Evolutionary conservation across 2,888 invertebrate genomes (phyloP).

Genomic region (Tanypteryx hageni): DNA sequence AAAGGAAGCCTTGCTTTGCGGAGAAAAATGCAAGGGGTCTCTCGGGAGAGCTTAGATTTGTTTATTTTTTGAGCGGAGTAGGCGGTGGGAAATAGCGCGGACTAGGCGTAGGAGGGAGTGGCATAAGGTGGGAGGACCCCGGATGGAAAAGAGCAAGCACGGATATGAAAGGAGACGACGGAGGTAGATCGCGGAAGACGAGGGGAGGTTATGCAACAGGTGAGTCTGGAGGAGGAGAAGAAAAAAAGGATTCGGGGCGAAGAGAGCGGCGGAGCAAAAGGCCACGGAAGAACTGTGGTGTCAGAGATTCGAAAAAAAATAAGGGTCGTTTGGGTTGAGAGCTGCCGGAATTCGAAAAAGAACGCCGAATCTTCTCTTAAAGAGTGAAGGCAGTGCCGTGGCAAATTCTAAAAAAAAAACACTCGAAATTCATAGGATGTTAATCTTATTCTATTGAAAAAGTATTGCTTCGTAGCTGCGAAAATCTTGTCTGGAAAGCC

Average conservation of each 20-base stretch:
- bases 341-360: neutral
- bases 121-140: neutral
- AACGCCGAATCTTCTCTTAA: neutral
- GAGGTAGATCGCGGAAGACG: neutral
- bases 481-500: too few species aligned
- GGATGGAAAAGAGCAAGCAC: neutral
- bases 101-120: neutral
- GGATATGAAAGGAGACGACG: neutral
- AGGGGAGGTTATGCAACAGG: conserved; percentile 42
- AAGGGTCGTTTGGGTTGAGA: neutral
- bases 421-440: too few species aligned
- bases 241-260: neutral
- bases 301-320: neutral
- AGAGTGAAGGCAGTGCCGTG: neutral
- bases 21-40: neutral
- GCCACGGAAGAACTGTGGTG: neutral
- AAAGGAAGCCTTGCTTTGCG: neutral
- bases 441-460: too few species aligned
- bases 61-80: neutral
- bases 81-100: neutral
- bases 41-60: neutral
- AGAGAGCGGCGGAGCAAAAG: neutral
- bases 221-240: neutral
- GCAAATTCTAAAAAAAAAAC: too few species aligned
- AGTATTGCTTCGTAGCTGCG: too few species aligned